Evolutionary conservation across 2,888 invertebrate genomes (phyloP), one percentile per base, ranked within the genome.

Genomic region (Teleogryllus oceanicus): DNA sequence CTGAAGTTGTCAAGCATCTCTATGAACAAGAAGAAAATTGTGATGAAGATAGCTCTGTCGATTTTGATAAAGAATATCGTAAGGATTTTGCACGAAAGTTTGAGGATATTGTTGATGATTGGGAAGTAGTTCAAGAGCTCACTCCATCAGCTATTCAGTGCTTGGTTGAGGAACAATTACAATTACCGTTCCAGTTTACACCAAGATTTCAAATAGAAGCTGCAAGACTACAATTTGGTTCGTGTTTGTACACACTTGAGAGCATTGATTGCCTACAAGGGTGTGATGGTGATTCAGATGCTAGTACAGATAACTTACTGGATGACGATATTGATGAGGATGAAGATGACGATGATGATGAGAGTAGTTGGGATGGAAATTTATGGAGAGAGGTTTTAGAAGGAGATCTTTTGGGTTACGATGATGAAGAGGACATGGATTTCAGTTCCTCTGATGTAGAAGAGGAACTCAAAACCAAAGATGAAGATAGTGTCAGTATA

Each of bases 151-250:
- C 49, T 21, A 21, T 80, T 4, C 11, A 20, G 18, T 74, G 77
- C 10, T 50, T 80, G 13, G 75, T 80, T 16, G 12, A 50, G 21
- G 50, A 76, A 50, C 21, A 50, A 12, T 50, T 83, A 20, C 50
- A 81, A 11, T 81, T 83, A 10, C 83, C 83, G 11, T 77, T 78
- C 11, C 50, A 80, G 12, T 80, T 83, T n/a, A 62, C 77, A 50
- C 79, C 80, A 13, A 81, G 79, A 49, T 83, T 83, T 81, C 78
- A 81, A 13, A 79, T 82, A 74, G 83, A 83, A 78, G 81, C 81
- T 24, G 80, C 81, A 11, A 80, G 82, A 49, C 78, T 82, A 50
- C 82, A 83, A 50, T 50, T 82, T 13, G 82, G 81, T 50, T 79
- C 80, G 18, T 49, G 11, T 77, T 13, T 77, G 13, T 75, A 79